phyloP scores from a whole-genome alignment of 1,140 invertebrate species.

The Homarus americanus region DNA sequence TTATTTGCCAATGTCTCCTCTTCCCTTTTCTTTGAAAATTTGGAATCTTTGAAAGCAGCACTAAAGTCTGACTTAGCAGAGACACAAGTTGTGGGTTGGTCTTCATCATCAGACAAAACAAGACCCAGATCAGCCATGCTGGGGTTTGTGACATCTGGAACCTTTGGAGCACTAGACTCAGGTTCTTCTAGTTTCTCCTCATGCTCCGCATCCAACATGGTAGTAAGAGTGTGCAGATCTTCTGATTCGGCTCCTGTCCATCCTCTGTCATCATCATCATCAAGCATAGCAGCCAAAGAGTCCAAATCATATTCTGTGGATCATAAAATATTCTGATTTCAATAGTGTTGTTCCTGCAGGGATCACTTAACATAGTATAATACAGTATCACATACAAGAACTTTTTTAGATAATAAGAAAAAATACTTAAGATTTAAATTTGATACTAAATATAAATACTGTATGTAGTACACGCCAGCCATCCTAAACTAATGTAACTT shows the following conservation, averaged over 20 bases:
- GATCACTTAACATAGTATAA: no score
- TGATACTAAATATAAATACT: no score
- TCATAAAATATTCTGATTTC: not conserved
- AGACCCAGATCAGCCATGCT: constrained; percentile 55
- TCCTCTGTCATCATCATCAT: constrained; percentile 16
- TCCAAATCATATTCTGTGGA: constrained; percentile 54
- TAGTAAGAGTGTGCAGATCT: constrained; percentile 49
- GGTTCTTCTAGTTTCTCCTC: not conserved
- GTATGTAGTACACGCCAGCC: no score
- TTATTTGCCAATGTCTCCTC: not conserved
- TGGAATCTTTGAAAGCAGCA: constrained; percentile 39
- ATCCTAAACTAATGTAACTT: no score
- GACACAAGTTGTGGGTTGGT: not conserved
- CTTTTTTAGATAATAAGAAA: no score
- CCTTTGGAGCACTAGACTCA: not conserved
- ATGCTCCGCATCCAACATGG: constrained; percentile 26
- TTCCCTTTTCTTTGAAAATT: not conserved
- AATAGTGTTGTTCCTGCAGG: no score
- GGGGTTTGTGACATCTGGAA: not conserved
- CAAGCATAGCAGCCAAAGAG: constrained; percentile 27
- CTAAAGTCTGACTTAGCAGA: constrained; percentile 36
- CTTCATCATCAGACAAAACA: constrained; percentile 72
- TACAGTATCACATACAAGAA: no score
- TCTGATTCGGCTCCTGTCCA: constrained; percentile 25
- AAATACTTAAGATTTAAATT: no score